Base-by-base conservation (phyloP, 37 sponge, comb jelly and placozoan species). In the Geodia barretti region DNA sequence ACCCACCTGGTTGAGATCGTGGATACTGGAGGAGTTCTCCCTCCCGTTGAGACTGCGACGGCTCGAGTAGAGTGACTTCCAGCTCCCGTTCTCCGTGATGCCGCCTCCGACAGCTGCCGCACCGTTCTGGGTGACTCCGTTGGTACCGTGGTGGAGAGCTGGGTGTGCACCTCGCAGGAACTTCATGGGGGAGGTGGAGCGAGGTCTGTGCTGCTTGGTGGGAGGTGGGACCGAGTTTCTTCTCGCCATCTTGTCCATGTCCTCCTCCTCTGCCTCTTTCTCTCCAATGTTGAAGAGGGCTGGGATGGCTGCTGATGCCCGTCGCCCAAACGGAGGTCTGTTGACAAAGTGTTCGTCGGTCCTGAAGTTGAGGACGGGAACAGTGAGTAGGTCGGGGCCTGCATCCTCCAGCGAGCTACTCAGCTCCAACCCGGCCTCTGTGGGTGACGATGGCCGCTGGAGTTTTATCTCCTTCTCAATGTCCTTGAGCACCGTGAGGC, bases 391-490 rank as follows among this genome's bases (percentile, higher is more conserved):
- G 37, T 38, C 28, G 9, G 41, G 61, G 4, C 41, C 72, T 26
- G 70, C 63, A 28, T 81, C 81, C 1, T 20, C 67, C 19, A 25
- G 2, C 7, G 54, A 47, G 54, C 54, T 47, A 14, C 54, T 14
- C 11, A 47, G 14, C 54, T 47, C 54, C n/a, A n/a, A n/a, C n/a
- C n/a, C n/a, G n/a, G n/a, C 19, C 25, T 64, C 65, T 19, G 33
- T 62, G 2, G 73, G 81, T 2, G 81, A 81, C 1, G 69, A 63
- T 7, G 70, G 24, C 26, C 33, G 69, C 1, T 40, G 81, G 62
- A 76, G 33, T 24, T 70, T 70, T 1, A 87, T 62, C 23, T 87
- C 90, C 20, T 87, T 73, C 38, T 92, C 84, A 30, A 92, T 83
- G 21, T 87, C 88, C 66, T 80, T 83, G 32, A 92, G 60, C 60